Evolutionary conservation across 2,888 invertebrate genomes (phyloP).

Genomic region (Mythimna loreyi): DNA sequence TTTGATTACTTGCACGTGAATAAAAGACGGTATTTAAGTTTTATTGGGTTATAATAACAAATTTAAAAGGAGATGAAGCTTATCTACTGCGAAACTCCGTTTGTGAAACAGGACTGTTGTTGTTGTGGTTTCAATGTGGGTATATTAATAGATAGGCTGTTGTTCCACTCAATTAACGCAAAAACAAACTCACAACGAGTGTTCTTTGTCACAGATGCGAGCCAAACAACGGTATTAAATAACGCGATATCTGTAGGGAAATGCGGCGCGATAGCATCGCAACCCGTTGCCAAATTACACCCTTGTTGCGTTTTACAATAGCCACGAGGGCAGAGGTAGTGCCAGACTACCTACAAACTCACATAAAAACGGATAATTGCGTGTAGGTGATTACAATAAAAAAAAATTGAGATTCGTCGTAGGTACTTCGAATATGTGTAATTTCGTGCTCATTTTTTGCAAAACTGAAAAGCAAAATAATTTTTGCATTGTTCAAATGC

Average conservation of each 20-base stretch:
- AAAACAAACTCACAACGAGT: constrained; percentile 70
- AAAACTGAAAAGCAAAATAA: constrained; percentile 13
- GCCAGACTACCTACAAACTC: constrained; percentile 58
- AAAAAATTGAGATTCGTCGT: constrained; percentile 29
- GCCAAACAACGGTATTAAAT: constrained; percentile 88
- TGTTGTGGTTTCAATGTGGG: constrained; percentile 34
- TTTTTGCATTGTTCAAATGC: constrained; percentile 22
- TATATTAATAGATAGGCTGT: constrained; percentile 36
- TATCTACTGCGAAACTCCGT: constrained; percentile 13
- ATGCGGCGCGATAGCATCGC: constrained; percentile 85
- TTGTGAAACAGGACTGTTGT: constrained; percentile 8
- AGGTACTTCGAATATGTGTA: constrained; percentile 1
- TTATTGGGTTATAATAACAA: constrained; percentile 22
- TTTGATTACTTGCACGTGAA: constrained; percentile 49
- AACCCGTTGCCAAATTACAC: constrained; percentile 88
- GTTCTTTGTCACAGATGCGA: constrained; percentile 73
- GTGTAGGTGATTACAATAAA: constrained; percentile 48
- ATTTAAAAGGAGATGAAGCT: constrained; percentile 16
- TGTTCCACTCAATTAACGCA: constrained; percentile 69
- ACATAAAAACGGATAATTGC: constrained; percentile 59
- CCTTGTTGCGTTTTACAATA: constrained; percentile 86
- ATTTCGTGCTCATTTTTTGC: constrained; percentile 13
- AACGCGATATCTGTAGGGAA: constrained; percentile 87
- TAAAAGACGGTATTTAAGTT: constrained; percentile 50
- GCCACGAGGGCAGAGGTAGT: constrained; percentile 68